A percentile compares a stretch with the other conserved stretches of the same genome.
phyloP scores from a whole-genome alignment of 35 echinoderm and acorn worm species.

The Lytechinus pictus region DNA sequence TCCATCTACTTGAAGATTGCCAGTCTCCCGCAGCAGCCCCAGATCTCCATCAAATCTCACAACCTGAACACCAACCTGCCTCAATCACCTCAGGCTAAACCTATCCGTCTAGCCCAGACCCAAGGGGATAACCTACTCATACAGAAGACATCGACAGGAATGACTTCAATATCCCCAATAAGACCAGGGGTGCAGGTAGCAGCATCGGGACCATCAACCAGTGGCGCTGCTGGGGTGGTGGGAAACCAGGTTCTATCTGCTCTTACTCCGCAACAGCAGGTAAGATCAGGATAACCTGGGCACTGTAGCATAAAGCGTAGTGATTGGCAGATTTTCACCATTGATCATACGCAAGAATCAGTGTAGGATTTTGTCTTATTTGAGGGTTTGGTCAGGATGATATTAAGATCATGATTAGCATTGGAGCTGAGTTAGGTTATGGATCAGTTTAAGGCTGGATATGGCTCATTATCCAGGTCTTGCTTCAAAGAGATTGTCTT shows the following conservation, averaged over 20 bases:
- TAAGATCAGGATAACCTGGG: neutral
- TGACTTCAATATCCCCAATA: neutral
- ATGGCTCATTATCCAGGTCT: too few species aligned
- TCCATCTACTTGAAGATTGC: slow-evolving; percentile 25
- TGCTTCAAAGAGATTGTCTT: too few species aligned
- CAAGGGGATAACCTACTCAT: slow-evolving; percentile 34
- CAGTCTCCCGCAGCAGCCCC: slow-evolving; percentile 36
- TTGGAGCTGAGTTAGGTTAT: too few species aligned
- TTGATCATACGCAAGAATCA: too few species aligned
- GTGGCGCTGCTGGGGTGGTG: neutral
- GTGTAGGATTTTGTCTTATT: too few species aligned
- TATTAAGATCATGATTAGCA: too few species aligned
- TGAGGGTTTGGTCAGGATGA: too few species aligned
- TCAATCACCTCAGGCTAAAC: neutral
- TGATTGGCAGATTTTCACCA: too few species aligned
- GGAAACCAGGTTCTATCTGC: neutral
- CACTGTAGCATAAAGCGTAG: too few species aligned
- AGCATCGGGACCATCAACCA: neutral
- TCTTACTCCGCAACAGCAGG: slow-evolving; percentile 35
- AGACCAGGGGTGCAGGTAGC: slow-evolving; percentile 49
- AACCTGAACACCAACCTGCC: neutral
- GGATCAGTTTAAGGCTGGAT: too few species aligned
- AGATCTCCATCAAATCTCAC: slow-evolving; percentile 38
- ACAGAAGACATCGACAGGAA: neutral
- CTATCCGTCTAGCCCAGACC: slow-evolving; percentile 34